Evolutionary conservation across 2,888 invertebrate genomes (phyloP), one percentile per base, ranked within the genome.

Genomic region (Polydrusus tereticollis): DNA sequence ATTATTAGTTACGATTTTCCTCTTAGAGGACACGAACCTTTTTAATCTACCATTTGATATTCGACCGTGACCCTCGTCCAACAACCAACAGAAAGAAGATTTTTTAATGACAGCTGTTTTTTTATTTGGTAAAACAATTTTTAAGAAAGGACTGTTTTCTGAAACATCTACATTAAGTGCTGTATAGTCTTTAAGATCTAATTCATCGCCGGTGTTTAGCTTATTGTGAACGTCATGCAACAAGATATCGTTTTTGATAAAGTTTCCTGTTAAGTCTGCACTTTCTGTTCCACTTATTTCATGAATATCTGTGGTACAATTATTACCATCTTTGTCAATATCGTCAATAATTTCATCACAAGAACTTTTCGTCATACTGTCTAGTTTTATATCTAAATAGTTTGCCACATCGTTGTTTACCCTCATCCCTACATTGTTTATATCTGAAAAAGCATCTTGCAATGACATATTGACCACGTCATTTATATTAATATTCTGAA

Each of bases 121-220:
- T n/a, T n/a, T n/a, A n/a, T n/a, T n/a, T 36, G 59, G 41, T n/a
- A 59, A 16, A n/a, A 20, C 18, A 41, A 59, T 3, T 41, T 59
- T 59, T n/a, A 38, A 5, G 26, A 20, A 59, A 23, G 18, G 36
- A 21, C 59, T 38, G 18, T 38, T 59, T 59, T 59, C 59, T 10
- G 59, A 59, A 18, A 38, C 3, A 59, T 59, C 59, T 59, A 59
- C 59, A 16, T 59, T 59, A 38, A 18, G 21, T 59, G 18, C 3
- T 20, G 59, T 18, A 41, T 59, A 59, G 26, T 59, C 41, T 21
- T 41, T 38, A 2, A 59, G 16, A 41, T 63, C 63, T 26, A 63
- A 18, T 20, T 47, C 50, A 5, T 36, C 36, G 7, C 5, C 12
- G 12, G 5, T 5, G 7, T 36, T 10, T 8, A 36, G 12, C 12